Base-by-base conservation (phyloP, 2,797 vertebrate species). In the Acanthopagrus latus region DNA sequence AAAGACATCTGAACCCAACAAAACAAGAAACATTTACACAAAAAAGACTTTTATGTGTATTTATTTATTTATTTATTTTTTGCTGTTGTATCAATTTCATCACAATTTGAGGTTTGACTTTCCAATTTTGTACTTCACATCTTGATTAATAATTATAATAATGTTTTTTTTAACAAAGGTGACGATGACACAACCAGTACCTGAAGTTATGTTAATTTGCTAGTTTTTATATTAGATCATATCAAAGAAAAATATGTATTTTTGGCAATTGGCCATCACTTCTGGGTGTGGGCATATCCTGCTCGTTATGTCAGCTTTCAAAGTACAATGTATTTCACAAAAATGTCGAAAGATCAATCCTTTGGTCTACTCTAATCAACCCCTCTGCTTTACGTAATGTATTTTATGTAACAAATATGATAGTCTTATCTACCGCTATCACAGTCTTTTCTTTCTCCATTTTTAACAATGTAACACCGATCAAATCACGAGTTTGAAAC, bases 401-500 rank as follows among this genome's bases (percentile, higher is more conserved):
- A 59, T 63, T 66, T 50, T 7, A 25, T n/a, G 13, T 43, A 64
- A 44, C 1, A 48, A 5, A 3, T 11, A 1, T 51, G 63, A 52
- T 44, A 10, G 13, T 29, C 7, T 73, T 9, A 20, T 41, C 51
- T 5, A 18, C 1, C 10, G 56, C 10, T 8, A 4, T 43, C 29
- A 68, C 10, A 50, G 3, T 7, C 14, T 10, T 65, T 59, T 46
- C 27, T 44, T 58, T 63, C 7, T 64, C 8, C 27, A 59, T 17
- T 3, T 21, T 77, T 2, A 2, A 43, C 29, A 18, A 25, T 62
- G 2, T 51, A 23, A 27, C 29, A 2, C 10, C 44, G 20, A 81
- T 29, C 48, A 10, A 52, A 52, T 33, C 16, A 57, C 4, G 70
- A 52, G 4, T 72, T 56, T 58, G 2, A 76, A 23, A 85, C 93